These are phyloP conservation scores for Fukomys damarensis DNA, from an alignment of 2,113 vertebrate genomes.

Conservation along the genomic window DNA sequence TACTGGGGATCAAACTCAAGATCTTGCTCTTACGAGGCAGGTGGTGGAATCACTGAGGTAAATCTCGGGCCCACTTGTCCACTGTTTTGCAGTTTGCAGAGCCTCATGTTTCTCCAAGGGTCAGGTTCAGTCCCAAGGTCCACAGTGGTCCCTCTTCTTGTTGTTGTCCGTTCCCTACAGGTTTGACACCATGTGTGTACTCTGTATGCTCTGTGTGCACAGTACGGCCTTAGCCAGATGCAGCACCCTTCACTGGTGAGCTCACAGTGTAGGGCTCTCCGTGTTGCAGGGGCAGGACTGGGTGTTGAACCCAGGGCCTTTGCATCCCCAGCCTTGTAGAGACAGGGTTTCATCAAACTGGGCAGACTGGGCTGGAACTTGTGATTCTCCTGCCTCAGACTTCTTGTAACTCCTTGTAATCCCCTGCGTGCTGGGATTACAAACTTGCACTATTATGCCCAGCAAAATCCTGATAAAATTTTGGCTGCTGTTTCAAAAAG, in stretches of 20 bases:
- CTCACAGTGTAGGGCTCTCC: neutral
- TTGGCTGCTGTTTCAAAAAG: neutral
- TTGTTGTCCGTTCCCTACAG: neutral
- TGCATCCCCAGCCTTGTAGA: neutral
- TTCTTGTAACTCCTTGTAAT: too few species aligned
- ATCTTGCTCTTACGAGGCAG: too few species aligned
- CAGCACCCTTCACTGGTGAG: neutral
- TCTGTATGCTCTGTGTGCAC: neutral
- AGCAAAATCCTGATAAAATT: neutral
- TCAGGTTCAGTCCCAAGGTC: constrained; percentile 1
- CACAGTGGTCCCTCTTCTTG: neutral
- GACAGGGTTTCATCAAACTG: neutral
- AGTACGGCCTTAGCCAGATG: neutral
- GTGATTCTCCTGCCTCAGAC: neutral
- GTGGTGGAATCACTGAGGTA: too few species aligned
- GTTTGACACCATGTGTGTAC: neutral
- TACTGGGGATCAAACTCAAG: too few species aligned
- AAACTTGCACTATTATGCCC: neutral
- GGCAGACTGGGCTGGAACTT: neutral
- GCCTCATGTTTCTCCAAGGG: neutral
- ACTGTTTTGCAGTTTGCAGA: neutral
- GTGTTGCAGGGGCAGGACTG: neutral
- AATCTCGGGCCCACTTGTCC: too few species aligned
- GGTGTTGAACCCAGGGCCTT: neutral
- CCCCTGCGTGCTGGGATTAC: neutral